Evolutionary conservation across 2,797 vertebrate genomes (phyloP).

Genomic region (Acomys russatus): DNA sequence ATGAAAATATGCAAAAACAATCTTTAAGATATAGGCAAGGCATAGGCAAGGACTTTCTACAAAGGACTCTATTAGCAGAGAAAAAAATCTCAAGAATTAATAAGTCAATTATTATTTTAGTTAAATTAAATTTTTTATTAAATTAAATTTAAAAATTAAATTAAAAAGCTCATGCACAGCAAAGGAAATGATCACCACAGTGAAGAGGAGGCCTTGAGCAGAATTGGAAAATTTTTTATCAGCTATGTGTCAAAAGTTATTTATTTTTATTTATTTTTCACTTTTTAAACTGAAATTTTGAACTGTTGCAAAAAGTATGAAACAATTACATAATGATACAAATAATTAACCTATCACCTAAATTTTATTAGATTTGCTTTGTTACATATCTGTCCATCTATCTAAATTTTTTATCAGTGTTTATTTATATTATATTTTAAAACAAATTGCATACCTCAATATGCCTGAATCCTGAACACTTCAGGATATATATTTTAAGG

Average conservation of each 20-base stretch:
- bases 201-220: background rate
- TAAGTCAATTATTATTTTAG: too few species aligned
- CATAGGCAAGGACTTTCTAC: background rate
- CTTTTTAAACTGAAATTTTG: slow-evolving; percentile 9
- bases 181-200: background rate
- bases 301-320: slow-evolving; percentile 5
- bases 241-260: background rate
- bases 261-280: background rate
- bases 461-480: background rate
- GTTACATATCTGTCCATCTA: background rate
- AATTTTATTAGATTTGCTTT: slow-evolving; percentile 8
- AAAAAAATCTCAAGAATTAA: background rate
- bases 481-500: background rate
- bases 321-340: background rate
- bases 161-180: background rate
- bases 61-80: background rate
- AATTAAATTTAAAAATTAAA: too few species aligned
- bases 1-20: background rate
- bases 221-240: background rate
- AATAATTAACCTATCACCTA: background rate
- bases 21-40: background rate
- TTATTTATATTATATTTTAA: background rate
- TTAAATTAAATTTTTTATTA: too few species aligned
- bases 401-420: background rate
- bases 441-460: background rate